Conservation (phyloP, 2,797 vertebrate species). For the Channa striata region DNA sequence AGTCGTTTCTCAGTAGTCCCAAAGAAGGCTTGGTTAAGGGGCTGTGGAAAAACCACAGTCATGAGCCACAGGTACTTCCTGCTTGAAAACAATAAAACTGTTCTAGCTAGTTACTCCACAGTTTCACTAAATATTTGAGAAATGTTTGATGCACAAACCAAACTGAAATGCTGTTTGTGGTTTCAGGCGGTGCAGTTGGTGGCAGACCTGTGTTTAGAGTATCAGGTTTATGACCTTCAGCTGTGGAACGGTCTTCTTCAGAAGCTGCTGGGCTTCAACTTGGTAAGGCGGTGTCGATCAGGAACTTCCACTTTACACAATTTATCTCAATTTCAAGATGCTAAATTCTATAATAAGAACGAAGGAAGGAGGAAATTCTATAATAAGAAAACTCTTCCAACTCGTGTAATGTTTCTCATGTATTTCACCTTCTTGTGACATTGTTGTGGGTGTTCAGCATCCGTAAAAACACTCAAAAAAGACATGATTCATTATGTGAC, state of each 20-base stretch:
- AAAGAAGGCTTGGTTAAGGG: conserved; percentile 98
- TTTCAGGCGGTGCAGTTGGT: conserved; percentile 91
- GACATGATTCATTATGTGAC: fast-evolving
- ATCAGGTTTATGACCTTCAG: conserved; percentile 90
- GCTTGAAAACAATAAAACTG: background rate
- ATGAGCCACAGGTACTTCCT: conserved; percentile 88
- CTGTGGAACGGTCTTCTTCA: conserved; percentile 95
- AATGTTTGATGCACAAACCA: background rate
- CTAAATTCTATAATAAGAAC: background rate
- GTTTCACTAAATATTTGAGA: background rate
- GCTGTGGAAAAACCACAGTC: conserved; percentile 97
- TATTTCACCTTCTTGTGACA: no score
- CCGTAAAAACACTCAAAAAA: background rate
- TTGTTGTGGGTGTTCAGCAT: background rate
- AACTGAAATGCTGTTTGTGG: background rate
- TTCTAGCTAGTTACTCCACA: background rate
- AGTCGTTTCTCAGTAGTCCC: conserved; percentile 91
- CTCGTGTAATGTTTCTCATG: no score
- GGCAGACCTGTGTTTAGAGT: conserved; percentile 93
- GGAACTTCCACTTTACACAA: background rate
- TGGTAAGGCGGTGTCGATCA: conserved; percentile 81
- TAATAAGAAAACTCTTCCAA: no score
- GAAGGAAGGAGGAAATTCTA: no score
- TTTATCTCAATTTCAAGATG: background rate
- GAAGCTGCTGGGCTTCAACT: conserved; percentile 92